Percentiles rank a stretch among this genome's conserved stretches.
Conservation (phyloP, 2,113 vertebrate species). For the Coryphaenoides rupestris region DNA sequence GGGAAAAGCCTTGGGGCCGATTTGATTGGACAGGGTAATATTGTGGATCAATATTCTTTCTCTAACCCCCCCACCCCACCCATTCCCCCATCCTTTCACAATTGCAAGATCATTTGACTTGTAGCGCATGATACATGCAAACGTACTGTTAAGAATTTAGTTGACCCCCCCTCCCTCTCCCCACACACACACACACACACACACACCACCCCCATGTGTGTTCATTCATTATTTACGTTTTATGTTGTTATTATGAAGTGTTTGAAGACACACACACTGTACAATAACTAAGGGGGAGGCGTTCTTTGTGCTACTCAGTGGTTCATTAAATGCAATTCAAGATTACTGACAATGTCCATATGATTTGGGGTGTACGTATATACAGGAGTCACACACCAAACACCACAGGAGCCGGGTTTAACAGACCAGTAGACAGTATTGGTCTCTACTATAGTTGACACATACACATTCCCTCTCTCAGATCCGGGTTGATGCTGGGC, state of each 20-base stretch:
- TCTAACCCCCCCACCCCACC: neutral
- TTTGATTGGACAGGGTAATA: slow-evolving; percentile 64
- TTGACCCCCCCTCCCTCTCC: neutral
- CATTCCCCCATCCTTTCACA: slow-evolving; percentile 21
- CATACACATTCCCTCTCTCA: slow-evolving; percentile 29
- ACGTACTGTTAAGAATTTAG: slow-evolving; percentile 40
- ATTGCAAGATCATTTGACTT: slow-evolving; percentile 55
- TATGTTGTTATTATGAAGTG: slow-evolving; percentile 23
- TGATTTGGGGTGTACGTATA: neutral
- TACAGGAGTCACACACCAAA: neutral
- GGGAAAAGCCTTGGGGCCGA: slow-evolving; percentile 49
- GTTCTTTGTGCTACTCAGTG: slow-evolving; percentile 19
- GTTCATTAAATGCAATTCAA: slow-evolving; percentile 29
- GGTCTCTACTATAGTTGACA: slow-evolving; percentile 24
- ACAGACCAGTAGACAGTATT: slow-evolving; percentile 6
- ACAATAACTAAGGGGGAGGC: slow-evolving; percentile 35
- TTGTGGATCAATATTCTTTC: slow-evolving; percentile 51
- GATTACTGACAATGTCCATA: neutral
- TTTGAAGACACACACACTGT: slow-evolving; percentile 65
- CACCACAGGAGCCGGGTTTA: neutral
- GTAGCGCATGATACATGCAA: slow-evolving; percentile 67
- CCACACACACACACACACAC: no score
- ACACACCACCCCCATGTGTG: slow-evolving; percentile 19
- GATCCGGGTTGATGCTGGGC: slow-evolving; percentile 27
- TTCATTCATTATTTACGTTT: slow-evolving; percentile 32